phyloP scores from a whole-genome alignment of 1,140 invertebrate species.

The Helicoverpa zea region DNA sequence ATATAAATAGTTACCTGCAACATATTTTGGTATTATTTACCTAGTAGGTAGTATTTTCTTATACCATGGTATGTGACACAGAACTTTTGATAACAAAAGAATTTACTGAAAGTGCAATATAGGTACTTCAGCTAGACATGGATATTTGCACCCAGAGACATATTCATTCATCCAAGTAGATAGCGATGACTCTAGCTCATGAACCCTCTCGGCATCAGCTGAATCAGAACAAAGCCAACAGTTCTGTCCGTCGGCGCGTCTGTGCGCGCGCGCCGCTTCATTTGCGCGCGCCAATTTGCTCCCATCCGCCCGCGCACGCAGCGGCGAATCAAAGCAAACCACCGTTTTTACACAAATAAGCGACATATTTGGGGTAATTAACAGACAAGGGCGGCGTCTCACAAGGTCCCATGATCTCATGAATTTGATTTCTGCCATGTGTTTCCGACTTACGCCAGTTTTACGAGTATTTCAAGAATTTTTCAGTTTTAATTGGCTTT shows the following conservation, averaged over 20 bases:
- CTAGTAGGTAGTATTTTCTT: no score
- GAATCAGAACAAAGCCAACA: slow-evolving; percentile 32
- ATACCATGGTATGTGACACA: no score
- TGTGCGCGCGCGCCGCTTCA: slow-evolving; percentile 55
- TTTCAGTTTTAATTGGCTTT: slow-evolving; percentile 43
- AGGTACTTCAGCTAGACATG: no score
- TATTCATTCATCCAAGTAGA: background rate
- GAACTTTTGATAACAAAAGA: no score
- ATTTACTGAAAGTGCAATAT: no score
- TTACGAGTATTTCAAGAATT: slow-evolving; percentile 45
- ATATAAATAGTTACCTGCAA: no score
- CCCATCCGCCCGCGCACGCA: slow-evolving; percentile 46
- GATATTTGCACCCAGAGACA: no score
- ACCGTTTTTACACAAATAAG: slow-evolving; percentile 47
- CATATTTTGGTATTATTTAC: no score
- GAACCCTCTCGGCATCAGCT: background rate
- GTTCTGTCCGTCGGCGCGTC: slow-evolving; percentile 54
- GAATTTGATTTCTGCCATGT: slow-evolving; percentile 19
- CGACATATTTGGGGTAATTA: slow-evolving; percentile 74
- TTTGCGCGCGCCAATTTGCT: slow-evolving; percentile 62
- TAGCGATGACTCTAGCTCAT: background rate
- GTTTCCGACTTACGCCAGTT: slow-evolving; percentile 44
- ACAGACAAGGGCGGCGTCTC: slow-evolving; percentile 56
- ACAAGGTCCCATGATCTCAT: slow-evolving; percentile 39
- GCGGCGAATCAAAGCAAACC: slow-evolving; percentile 33